These are phyloP conservation scores for Xiphorhynchus erythropygius DNA, from an alignment of 2,797 vertebrate genomes.

Conservation along the genomic window DNA sequence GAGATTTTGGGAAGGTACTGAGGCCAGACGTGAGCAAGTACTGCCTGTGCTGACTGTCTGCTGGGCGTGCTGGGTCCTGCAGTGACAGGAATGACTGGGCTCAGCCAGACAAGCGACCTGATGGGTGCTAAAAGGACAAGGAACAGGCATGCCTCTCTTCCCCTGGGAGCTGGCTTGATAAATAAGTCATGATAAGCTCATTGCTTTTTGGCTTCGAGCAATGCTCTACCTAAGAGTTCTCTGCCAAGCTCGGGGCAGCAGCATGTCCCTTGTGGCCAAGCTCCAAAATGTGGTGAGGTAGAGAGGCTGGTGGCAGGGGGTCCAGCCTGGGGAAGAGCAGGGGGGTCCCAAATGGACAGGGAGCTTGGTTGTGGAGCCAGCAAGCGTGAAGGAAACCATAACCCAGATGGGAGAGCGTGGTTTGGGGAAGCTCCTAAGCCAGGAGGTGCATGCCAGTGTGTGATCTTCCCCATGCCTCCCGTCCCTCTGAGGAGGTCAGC, in stretches of 20 bases:
- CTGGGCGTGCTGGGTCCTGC: rapidly evolving
- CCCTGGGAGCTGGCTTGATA: neutral
- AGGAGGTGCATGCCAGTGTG: neutral
- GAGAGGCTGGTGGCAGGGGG: neutral
- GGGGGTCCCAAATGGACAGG: neutral
- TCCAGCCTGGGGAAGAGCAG: neutral
- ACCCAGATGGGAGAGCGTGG: rapidly evolving
- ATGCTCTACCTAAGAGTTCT: neutral
- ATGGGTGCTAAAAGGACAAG: neutral
- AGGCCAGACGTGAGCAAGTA: rapidly evolving
- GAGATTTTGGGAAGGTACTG: neutral
- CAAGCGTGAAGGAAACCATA: neutral
- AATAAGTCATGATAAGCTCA: neutral
- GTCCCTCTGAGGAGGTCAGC: neutral
- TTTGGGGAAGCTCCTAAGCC: neutral
- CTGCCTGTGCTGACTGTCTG: neutral
- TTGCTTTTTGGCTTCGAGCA: neutral
- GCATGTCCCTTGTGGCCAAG: neutral
- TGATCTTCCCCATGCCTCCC: neutral
- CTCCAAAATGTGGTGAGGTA: rapidly evolving
- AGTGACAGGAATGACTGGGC: neutral
- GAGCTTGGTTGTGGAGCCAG: neutral
- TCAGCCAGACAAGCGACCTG: neutral
- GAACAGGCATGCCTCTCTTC: neutral
- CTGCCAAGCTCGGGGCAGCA: neutral